phyloP scores from a whole-genome alignment of 2,888 invertebrate genomes.

The Andricus curvator region DNA sequence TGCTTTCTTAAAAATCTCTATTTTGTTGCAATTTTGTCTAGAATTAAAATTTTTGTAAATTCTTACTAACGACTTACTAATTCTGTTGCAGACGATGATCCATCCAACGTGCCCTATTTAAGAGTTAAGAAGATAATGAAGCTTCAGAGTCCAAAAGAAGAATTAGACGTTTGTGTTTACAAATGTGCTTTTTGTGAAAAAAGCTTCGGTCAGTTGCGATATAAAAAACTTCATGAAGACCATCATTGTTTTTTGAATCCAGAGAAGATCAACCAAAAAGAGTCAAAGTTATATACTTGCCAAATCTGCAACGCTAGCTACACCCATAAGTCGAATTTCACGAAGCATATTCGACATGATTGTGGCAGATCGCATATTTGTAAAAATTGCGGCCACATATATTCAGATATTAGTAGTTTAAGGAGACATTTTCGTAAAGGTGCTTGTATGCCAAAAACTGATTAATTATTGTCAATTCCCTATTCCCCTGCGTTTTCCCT shows the following conservation, averaged over 20 bases:
- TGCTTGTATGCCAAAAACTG: neutral
- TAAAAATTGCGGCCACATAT: neutral
- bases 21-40: neutral
- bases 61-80: neutral
- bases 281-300: neutral
- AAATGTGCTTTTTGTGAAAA: neutral
- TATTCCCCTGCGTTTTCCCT: too few species aligned
- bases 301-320: neutral
- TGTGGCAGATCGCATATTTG: slow-evolving; percentile 15
- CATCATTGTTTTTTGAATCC: neutral
- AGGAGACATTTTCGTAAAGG: neutral
- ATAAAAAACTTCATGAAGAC: neutral
- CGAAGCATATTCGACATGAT: neutral
- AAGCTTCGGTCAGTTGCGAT: neutral
- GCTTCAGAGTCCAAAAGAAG: neutral
- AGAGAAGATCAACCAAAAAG: neutral
- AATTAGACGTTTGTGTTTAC: neutral
- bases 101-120: neutral
- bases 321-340: neutral
- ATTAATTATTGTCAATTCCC: neutral
- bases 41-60: neutral
- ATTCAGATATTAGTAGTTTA: slow-evolving; percentile 17
- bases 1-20: too few species aligned
- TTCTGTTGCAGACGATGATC: neutral
- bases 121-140: slow-evolving; percentile 7